These are phyloP conservation scores for Panurus biarmicus DNA, from an alignment of 2,113 vertebrate species.

Conservation along the genomic window DNA sequence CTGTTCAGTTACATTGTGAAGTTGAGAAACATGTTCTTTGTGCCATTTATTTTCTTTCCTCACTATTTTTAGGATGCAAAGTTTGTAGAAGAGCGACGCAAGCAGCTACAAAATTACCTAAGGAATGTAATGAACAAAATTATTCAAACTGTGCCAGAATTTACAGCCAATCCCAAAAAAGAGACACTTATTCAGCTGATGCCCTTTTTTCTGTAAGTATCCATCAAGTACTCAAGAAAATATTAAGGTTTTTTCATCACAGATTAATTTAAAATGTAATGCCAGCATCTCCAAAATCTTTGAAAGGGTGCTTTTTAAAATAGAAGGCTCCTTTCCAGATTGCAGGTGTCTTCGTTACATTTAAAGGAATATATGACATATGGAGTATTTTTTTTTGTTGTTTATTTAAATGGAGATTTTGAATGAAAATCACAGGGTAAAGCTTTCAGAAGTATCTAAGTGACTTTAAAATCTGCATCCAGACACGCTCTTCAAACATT, in stretches of 20 bases:
- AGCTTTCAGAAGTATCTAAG: background rate
- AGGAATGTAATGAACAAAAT: constrained; percentile 96
- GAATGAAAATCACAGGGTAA: background rate
- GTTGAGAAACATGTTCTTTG: background rate
- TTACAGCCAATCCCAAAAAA: constrained; percentile 85
- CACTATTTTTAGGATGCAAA: constrained; percentile 84
- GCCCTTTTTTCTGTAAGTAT: constrained; percentile 94
- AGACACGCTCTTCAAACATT: background rate
- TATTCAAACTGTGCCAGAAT: constrained; percentile 90
- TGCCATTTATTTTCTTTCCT: background rate
- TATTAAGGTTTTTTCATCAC: background rate
- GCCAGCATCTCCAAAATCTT: background rate
- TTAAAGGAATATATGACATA: background rate
- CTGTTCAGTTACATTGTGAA: background rate
- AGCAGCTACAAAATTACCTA: constrained; percentile 92
- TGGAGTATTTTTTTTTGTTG: background rate
- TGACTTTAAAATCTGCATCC: background rate
- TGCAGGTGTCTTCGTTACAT: background rate
- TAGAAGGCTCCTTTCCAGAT: background rate
- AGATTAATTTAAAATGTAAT: background rate
- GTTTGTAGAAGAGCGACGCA: constrained; percentile 94
- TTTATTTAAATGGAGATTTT: background rate
- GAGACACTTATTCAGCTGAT: constrained; percentile 87
- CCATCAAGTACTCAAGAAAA: background rate
- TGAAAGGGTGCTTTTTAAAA: background rate